phyloP scores from a whole-genome alignment of 2,113 vertebrate genomes.

The Anolis carolinensis region DNA sequence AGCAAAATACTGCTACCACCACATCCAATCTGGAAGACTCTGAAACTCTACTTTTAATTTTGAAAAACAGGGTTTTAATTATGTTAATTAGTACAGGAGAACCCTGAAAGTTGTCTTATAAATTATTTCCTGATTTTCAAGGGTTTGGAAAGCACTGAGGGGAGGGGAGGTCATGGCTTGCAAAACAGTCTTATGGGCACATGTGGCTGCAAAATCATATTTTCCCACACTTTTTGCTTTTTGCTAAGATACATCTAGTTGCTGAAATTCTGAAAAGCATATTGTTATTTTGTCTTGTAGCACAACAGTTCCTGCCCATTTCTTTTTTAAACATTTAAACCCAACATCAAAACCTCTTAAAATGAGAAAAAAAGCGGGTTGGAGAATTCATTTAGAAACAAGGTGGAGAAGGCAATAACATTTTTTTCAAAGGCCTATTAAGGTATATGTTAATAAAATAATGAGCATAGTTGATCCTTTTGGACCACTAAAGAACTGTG shows the following conservation, averaged over 20 bases:
- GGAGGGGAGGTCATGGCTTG: too few species aligned
- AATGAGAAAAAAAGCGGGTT: too few species aligned
- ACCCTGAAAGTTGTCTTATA: background rate
- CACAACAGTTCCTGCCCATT: background rate
- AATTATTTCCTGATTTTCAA: background rate
- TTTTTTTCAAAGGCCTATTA: background rate
- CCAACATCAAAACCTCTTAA: too few species aligned
- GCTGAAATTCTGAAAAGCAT: background rate
- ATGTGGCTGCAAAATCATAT: too few species aligned
- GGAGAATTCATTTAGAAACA: background rate
- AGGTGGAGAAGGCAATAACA: background rate
- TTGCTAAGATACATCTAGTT: background rate
- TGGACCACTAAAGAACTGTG: background rate
- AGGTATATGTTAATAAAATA: background rate
- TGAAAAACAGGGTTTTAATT: too few species aligned
- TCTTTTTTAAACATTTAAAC: background rate
- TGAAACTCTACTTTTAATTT: too few species aligned
- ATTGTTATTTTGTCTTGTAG: background rate
- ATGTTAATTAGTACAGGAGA: too few species aligned
- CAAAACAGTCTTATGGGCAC: too few species aligned
- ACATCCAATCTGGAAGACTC: too few species aligned
- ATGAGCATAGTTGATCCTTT: background rate
- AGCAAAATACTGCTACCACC: too few species aligned
- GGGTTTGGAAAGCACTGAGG: too few species aligned
- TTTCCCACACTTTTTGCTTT: too few species aligned